Evolutionary conservation across 2,888 invertebrate genomes (phyloP), one percentile per base, ranked within the genome.

Genomic region (Carcina quercana): DNA sequence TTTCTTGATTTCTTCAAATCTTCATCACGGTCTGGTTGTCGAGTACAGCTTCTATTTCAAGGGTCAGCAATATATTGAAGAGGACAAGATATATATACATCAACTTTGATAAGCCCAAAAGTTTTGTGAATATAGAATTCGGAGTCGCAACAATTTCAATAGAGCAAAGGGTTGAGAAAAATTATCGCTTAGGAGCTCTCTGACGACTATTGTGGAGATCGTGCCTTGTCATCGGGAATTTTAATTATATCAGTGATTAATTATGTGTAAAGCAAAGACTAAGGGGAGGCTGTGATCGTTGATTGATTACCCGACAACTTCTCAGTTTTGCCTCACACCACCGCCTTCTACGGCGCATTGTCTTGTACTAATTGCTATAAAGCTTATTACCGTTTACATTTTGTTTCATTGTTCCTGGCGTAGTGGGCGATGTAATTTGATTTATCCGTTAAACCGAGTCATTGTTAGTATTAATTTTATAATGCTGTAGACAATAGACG

Each of bases 161-260:
- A n/a, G n/a, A n/a, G n/a, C 10, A 11, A 24, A 24, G 24, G 24
- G 24, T 24, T 24, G 12, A 24, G 12, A 24, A 24, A 12, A 24
- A 22, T 22, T 22, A 5, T 22, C 38, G 43, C 37, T 46, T 37
- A 37, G 31, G 38, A 38, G 47, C 43, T 52, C 55, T 43, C 43
- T 46, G 45, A 47, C 47, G 56, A 62, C 57, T 61, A 57, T 53
- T 62, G 63, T 51, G 56, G 59, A 59, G 54, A 71, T 74, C 59
- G 59, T 62, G 80, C 78, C 63, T 59, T 76, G 83, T 83, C 83
- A 83, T 80, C 74, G 66, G 56, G 62, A 63, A 74, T 82, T 79
- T 80, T 80, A 80, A 80, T 83, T 80, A 82, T 72, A 76, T 73
- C 59, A 51, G 61, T 83, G 79, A 83, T 83, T 80, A 83, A 83